Evolutionary conservation across 2,797 vertebrate species (phyloP), one percentile per base, ranked within the genome.

Genomic region (Melanotaenia maccullochi): DNA sequence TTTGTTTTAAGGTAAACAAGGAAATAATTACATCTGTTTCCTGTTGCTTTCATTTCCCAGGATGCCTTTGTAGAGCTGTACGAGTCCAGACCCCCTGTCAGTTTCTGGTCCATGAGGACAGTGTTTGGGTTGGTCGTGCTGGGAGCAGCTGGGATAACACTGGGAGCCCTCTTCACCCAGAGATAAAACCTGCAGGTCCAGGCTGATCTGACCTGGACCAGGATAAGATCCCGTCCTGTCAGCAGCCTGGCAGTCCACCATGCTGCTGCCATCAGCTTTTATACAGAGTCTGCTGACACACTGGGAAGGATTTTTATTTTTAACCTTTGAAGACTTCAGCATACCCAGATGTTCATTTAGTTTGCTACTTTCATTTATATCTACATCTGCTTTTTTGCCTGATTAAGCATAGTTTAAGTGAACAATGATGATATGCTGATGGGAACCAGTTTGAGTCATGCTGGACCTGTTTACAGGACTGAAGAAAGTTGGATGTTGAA

Each of bases 31-130:
- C 1, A 0, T 55, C 30, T 12, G n/a, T 32, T 42, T 63, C 18
- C 30, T 60, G 42, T 58, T 16, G 20, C 12, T 62, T 33, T 62
- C 1, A 22, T 55, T 65, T 71, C 78, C 38, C 90, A 98, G 97
- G 96, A 97, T 65, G 95, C 96, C 75, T 98, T 97, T 51, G 94
- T 97, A 94, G 95, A 97, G 81, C 75, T 97, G 55, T 98, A 97
- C 0, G 92, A 93, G 72, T 93, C 86, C 67, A 92, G 94, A 85
- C 90, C 93, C 54, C 93, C 96, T 14, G 86, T 90, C 71, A 92
- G 95, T 68, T 95, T 93, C 82, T 97, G 96, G 96, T 94, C 96
- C 75, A 88, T 96, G 92, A 96, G 95, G 91, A 96, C 95, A 1
- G 92, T 96, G 72, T 92, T 97, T 76, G 96, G 96, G 73, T 89